Percentiles rank a stretch among this genome's conserved stretches.
Evolutionary conservation across 2,888 invertebrate genomes (phyloP).

Genomic region (Ophion costatus): DNA sequence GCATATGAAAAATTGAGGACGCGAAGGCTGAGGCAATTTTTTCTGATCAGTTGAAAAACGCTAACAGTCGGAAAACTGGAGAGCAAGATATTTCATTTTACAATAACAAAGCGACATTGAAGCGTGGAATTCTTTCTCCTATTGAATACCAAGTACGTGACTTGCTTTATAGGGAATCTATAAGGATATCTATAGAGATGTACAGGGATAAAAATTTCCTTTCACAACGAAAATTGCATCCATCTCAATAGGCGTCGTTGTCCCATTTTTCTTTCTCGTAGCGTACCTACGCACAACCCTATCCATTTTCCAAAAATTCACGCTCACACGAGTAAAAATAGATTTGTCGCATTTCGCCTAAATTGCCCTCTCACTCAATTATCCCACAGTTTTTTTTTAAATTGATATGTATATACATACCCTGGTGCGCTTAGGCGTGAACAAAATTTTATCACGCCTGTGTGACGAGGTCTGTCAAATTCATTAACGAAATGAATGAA

Average conservation of each 20-base stretch:
- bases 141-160: no score
- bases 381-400: slow-evolving; percentile 2
- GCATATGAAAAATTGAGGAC: not conserved
- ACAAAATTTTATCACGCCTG: not conserved
- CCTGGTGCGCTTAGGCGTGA: not conserved
- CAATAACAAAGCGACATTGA: no score
- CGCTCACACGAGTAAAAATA: not conserved
- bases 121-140: no score
- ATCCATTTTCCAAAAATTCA: not conserved
- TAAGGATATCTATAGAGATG: no score
- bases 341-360: not conserved
- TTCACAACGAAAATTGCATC: not conserved
- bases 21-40: no score
- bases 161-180: no score
- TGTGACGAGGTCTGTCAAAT: slow-evolving; percentile 22
- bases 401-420: not conserved
- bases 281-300: not conserved
- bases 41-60: no score
- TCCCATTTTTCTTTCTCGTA: no score
- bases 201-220: not conserved
- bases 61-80: no score
- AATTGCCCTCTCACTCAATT: not conserved
- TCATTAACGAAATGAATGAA: slow-evolving; percentile 38
- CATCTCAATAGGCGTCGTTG: no score
- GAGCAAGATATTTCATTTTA: no score